Evolutionary conservation across 37 sponge, comb jelly and placozoan genomes (phyloP).

Genomic region (Hexactinellida sp.): DNA sequence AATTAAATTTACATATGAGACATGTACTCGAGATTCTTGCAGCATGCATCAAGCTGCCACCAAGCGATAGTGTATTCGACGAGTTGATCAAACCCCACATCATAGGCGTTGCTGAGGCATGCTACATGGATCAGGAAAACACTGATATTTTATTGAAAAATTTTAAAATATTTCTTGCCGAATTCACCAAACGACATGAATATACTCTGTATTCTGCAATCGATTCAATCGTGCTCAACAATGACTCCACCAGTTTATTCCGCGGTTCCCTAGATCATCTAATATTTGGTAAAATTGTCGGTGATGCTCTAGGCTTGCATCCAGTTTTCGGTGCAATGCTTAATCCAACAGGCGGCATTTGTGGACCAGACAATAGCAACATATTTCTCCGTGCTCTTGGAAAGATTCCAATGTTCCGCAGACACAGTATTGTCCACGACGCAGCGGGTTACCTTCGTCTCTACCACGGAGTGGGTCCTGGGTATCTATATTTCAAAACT

Average conservation of each 20-base stretch:
- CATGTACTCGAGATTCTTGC: slow-evolving; percentile 13
- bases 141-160: background rate
- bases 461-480: background rate
- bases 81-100: background rate
- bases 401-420: slow-evolving; percentile 7
- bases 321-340: slow-evolving; percentile 8
- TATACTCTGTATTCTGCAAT: background rate
- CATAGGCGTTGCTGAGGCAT: background rate
- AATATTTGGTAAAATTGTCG: background rate
- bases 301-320: slow-evolving; percentile 12
- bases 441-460: background rate
- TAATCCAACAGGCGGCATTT: background rate
- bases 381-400: slow-evolving; percentile 11
- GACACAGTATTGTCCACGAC: background rate
- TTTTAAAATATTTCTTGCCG: background rate
- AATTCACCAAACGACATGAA: slow-evolving; percentile 7
- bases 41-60: background rate
- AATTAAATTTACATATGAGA: slow-evolving; percentile 13
- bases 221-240: background rate
- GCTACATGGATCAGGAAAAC: background rate
- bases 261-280: background rate
- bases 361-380: slow-evolving; percentile 8
- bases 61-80: background rate
- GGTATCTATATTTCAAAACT: background rate
- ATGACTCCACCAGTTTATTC: background rate